Base-by-base conservation (phyloP, 2,888 invertebrate species). In the Athrips mouffetella region DNA sequence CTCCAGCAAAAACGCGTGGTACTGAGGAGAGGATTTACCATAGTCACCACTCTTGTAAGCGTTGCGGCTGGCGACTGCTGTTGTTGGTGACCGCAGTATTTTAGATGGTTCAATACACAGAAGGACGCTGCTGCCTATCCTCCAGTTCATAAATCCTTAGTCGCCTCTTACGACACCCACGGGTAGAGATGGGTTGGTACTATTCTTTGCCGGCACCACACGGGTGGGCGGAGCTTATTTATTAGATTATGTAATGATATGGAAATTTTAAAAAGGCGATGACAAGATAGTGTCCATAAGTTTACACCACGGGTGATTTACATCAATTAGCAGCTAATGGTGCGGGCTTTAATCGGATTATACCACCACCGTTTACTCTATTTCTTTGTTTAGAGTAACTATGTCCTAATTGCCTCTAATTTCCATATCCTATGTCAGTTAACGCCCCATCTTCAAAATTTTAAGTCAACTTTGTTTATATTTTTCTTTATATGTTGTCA, bases 271-370 rank as follows among this genome's bases (percentile, higher is more conserved):
- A 51, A 48, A 48, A 51, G 55, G 49, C 52, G 55, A 55, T 52
- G 58, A 63, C 57, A 62, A 53, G 56, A 55, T 53, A 50, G 47
- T 50, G 52, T 48, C 27, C 41, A 48, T 41, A 37, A 50, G 29
- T 45, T 50, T 47, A 33, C 48, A 27, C 53, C 49, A 44, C 29
- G 50, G 47, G 35, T 59, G 65, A 63, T 65, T 66, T 69, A 67
- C 65, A 60, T 60, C 67, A 70, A 74, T 76, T 76, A 76, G 65
- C 57, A 58, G 52, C 62, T 73, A 74, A 74, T 74, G 71, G 77
- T 82, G 78, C 80, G 82, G 82, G 83, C 70, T 65, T 69, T 72
- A 70, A 80, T 78, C 70, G 70, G 71, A 80, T 82, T 78, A 74
- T 57, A 57, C 52, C 52, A 53, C 55, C 57, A 60, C 57, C 46